Conservation (phyloP, 2,113 vertebrate genomes). For the Arizona elegans region DNA sequence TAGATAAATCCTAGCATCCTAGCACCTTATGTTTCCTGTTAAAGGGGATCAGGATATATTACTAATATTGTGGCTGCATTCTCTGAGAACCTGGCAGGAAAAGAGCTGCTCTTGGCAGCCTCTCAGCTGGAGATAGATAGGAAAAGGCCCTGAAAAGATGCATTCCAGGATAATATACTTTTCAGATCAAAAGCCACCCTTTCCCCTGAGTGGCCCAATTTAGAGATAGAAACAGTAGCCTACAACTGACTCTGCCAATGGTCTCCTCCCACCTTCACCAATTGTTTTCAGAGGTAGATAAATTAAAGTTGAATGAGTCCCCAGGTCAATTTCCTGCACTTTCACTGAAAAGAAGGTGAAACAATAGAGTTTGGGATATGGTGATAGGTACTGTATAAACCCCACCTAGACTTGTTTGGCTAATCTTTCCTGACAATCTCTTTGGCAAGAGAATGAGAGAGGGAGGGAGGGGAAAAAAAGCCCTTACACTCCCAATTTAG, state of each 20-base stretch:
- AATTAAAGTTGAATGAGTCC: not conserved
- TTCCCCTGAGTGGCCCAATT: not conserved
- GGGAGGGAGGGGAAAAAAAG: not conserved
- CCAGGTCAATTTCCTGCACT: not conserved
- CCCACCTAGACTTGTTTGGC: slow-evolving; percentile 7
- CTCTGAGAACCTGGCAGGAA: not conserved
- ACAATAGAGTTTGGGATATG: not conserved
- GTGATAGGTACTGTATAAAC: not conserved
- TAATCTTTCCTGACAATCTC: slow-evolving; percentile 49
- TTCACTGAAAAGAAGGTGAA: not conserved
- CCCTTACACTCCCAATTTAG: not conserved
- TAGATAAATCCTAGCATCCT: not conserved
- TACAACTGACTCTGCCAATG: not conserved
- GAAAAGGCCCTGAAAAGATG: not conserved
- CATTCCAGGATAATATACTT: not conserved
- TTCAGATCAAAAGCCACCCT: not conserved
- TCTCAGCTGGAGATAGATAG: not conserved
- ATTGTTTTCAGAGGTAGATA: not conserved
- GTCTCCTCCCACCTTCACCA: not conserved
- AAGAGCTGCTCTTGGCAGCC: not conserved
- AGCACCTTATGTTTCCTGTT: not conserved
- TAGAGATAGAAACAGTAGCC: not conserved
- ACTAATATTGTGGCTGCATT: not conserved
- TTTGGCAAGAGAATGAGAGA: not conserved
- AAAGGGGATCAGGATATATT: not conserved